A percentile compares a stretch with the other conserved stretches of the same genome.
Conservation (phyloP, 2,797 vertebrate species). For the Alcedo atthis region DNA sequence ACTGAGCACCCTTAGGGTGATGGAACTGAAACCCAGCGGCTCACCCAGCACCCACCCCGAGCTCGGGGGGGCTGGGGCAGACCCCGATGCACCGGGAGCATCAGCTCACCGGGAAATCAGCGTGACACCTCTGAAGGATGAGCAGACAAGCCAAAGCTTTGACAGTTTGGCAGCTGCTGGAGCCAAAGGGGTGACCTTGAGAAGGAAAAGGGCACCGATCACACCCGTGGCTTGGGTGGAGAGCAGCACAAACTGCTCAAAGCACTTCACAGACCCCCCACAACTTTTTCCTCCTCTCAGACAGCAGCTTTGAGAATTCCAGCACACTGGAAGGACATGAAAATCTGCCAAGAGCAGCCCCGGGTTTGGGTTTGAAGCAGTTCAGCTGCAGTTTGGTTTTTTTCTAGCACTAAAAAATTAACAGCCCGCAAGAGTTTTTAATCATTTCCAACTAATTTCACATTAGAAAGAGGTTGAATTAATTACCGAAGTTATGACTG, state of each 20-base stretch:
- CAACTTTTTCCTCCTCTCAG: not conserved
- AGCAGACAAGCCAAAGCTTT: not conserved
- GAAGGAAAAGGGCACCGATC: not conserved
- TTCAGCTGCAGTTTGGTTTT: not conserved
- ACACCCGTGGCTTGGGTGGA: not conserved
- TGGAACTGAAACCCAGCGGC: fast-evolving
- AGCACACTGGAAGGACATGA: not conserved
- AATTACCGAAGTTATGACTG: not conserved
- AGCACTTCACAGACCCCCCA: not conserved
- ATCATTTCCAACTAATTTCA: not conserved
- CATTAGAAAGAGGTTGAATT: not conserved
- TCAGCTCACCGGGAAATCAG: fast-evolving
- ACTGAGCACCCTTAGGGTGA: no score
- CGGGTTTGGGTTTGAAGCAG: not conserved
- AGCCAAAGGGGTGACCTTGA: conserved; percentile 45
- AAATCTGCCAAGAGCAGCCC: not conserved
- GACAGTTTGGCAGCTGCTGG: not conserved
- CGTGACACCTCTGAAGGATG: fast-evolving
- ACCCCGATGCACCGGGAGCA: not conserved
- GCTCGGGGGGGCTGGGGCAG: not conserved
- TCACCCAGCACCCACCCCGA: fast-evolving
- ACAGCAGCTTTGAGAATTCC: not conserved
- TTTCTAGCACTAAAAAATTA: not conserved
- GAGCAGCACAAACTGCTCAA: not conserved
- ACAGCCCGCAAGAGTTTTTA: not conserved